phyloP scores from a whole-genome alignment of 2,113 vertebrate genomes.

The Dolichotis patagonum region DNA sequence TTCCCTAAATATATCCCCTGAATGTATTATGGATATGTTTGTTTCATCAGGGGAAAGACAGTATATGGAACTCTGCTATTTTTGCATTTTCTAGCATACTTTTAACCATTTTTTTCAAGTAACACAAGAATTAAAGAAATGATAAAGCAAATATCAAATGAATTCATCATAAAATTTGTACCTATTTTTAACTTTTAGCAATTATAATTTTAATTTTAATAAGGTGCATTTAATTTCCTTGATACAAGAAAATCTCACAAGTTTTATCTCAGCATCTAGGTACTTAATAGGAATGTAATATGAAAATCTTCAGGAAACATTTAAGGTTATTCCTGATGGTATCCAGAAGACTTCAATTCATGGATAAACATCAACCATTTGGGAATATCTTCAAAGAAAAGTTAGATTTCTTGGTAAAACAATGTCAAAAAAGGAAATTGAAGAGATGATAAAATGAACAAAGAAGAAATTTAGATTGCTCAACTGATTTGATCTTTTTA shows the following conservation, averaged over 20 bases:
- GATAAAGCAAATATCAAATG: background rate
- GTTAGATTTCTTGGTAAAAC: conserved; percentile 12
- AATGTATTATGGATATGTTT: background rate
- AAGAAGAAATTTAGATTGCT: background rate
- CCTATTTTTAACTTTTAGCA: background rate
- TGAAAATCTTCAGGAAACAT: background rate
- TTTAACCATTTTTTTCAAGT: background rate
- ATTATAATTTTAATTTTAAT: background rate
- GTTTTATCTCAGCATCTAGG: background rate
- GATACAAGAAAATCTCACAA: background rate
- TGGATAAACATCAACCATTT: background rate
- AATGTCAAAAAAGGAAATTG: background rate
- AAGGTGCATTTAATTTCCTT: background rate
- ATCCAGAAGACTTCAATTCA: background rate
- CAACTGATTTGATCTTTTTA: conserved; percentile 66
- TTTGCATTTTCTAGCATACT: background rate
- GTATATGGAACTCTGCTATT: background rate
- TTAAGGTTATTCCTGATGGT: background rate
- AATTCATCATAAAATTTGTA: background rate
- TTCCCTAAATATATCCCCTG: background rate
- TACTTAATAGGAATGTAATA: no score
- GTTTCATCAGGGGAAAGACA: background rate
- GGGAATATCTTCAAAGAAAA: background rate
- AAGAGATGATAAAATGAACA: background rate
- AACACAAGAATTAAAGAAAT: background rate